These are phyloP conservation scores for Danio kyathit DNA, from an alignment of 2,797 vertebrate species.

Conservation along the genomic window DNA sequence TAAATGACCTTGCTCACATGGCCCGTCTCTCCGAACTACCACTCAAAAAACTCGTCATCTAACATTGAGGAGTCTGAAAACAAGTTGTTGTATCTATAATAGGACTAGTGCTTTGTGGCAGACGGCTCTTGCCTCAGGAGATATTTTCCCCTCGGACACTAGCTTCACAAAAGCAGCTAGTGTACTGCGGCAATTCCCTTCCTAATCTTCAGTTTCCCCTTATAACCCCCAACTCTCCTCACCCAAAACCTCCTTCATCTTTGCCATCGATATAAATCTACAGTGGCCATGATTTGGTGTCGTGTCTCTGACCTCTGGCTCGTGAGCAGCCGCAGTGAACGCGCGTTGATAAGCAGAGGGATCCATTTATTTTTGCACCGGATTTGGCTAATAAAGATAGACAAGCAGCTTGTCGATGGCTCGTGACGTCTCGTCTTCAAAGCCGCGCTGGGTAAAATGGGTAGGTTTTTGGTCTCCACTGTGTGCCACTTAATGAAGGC, in stretches of 20 bases:
- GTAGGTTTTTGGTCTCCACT: background rate
- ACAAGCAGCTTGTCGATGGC: conserved; percentile 62
- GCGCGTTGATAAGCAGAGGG: conserved; percentile 61
- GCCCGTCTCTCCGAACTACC: conserved; percentile 25
- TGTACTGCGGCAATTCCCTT: conserved; percentile 64
- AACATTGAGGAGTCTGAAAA: conserved; percentile 63
- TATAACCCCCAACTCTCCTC: conserved; percentile 55
- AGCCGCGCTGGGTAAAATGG: conserved; percentile 17
- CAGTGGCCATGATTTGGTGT: conserved; percentile 65
- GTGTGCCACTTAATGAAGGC: conserved; percentile 10
- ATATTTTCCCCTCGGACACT: conserved; percentile 62
- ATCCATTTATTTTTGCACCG: conserved; percentile 58
- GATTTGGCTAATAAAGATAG: conserved; percentile 71
- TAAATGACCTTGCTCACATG: conserved; percentile 60
- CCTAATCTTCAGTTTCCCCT: conserved; percentile 69
- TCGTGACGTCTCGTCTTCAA: conserved; percentile 35
- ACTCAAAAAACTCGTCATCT: conserved; percentile 38
- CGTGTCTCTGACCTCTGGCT: conserved; percentile 69
- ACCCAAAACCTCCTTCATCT: conserved; percentile 55
- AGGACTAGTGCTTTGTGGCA: conserved; percentile 64
- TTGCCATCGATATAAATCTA: conserved; percentile 64
- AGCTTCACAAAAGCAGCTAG: conserved; percentile 68
- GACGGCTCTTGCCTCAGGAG: conserved; percentile 61
- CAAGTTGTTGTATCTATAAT: conserved; percentile 69
- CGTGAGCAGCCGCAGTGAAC: conserved; percentile 54